Evolutionary conservation across 1,140 invertebrate species (phyloP), one percentile per base, ranked within the genome.

Genomic region (Hestina assimilis): DNA sequence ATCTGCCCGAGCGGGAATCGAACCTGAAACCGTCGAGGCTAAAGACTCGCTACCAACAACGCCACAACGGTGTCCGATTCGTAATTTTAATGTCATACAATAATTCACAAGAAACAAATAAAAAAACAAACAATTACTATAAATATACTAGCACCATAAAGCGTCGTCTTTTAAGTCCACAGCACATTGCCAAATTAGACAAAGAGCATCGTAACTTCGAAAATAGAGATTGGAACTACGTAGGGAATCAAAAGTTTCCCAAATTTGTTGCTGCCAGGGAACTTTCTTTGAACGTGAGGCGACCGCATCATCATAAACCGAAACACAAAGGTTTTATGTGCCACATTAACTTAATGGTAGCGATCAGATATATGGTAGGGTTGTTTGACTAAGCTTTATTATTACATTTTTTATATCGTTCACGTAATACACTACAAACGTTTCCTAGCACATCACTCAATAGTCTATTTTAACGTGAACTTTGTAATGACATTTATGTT

Each of bases 281-380:
- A 79, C 42, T 77, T 75, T 72, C 65, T 68, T 73, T 55, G 63
- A 59, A 57, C 46, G 55, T 58, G 47, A 12, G 38, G 35, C 33
- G 33, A 26, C 48, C 40, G 57, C 63, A 60, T 63, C 59, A 69
- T 72, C 74, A 74, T 83, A 81, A 83, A 76, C 59, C 60, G 65
- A 69, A 65, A 68, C 66, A 80, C 78, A 79, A 83, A 76, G 75
- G 67, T 74, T 83, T 83, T 76, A 81, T 78, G 69, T 61, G 57
- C 60, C 52, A 68, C 75, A 81, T 79, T 81, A 79, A 73, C 42
- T 72, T 78, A 83, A 81, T 79, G 71, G 75, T 73, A 64, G 66
- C 63, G 70, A 74, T 75, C 69, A 69, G 66, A 75, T 66, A 67
- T 69, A 68, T 59, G 46, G 65, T 56, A 60, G 46, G 53, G 54